Evolutionary conservation across 2,888 invertebrate species (phyloP).

Genomic region (Bedellia somnulentella): DNA sequence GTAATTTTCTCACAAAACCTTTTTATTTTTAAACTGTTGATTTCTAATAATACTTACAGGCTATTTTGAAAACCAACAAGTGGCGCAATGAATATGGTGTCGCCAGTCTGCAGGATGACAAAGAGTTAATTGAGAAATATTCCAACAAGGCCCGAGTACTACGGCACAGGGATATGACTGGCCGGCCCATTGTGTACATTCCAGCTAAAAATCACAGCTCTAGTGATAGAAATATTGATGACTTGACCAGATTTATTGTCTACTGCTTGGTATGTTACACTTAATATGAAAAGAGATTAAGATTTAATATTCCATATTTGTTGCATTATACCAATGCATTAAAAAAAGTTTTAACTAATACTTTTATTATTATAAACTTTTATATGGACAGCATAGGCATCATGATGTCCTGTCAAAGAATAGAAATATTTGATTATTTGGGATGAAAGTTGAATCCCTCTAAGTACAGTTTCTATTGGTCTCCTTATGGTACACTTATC

Average conservation of each 20-base stretch:
- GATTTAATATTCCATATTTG: not conserved
- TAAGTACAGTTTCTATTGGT: too few relatives aligned
- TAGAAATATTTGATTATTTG: too few relatives aligned
- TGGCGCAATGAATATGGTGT: constrained; percentile 78
- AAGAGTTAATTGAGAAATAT: constrained; percentile 59
- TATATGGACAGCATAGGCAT: too few relatives aligned
- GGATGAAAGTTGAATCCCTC: too few relatives aligned
- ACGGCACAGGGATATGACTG: constrained; percentile 70
- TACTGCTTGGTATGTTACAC: constrained; percentile 64
- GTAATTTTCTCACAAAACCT: too few relatives aligned
- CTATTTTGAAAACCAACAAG: constrained; percentile 76
- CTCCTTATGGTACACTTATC: too few relatives aligned
- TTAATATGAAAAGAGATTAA: not conserved
- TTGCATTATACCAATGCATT: too few relatives aligned
- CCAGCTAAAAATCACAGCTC: constrained; percentile 76
- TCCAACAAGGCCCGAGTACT: constrained; percentile 69
- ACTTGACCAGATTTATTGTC: constrained; percentile 77
- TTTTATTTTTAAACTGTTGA: too few relatives aligned
- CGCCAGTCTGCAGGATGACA: constrained; percentile 53
- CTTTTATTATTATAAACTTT: too few relatives aligned
- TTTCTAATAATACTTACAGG: constrained; percentile 41
- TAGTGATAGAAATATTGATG: constrained; percentile 73
- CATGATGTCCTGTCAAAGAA: too few relatives aligned
- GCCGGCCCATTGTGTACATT: constrained; percentile 77
- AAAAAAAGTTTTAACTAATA: too few relatives aligned